Percentiles rank a stretch among this genome's conserved stretches.
phyloP scores from a whole-genome alignment of 2,888 invertebrate species.

The Drosophila sordidula region DNA sequence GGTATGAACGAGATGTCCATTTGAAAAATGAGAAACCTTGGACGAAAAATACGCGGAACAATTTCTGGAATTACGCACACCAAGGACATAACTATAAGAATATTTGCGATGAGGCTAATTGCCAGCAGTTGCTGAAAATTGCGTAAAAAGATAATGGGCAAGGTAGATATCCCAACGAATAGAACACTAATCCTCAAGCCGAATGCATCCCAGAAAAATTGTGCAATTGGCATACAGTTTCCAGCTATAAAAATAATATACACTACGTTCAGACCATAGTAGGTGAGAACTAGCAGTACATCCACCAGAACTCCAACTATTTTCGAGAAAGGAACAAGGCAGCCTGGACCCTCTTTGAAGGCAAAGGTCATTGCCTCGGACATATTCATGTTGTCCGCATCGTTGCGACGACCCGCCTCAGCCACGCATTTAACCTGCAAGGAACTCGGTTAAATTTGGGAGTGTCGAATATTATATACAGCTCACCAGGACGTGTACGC shows the following conservation, averaged over 20 bases:
- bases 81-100: background rate
- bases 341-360: slow-evolving; percentile 43
- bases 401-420: slow-evolving; percentile 24
- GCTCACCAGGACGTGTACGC: slow-evolving; percentile 56
- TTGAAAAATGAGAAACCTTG: background rate
- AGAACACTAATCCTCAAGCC: background rate
- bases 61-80: background rate
- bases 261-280: slow-evolving; percentile 97
- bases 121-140: background rate
- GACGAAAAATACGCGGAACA: background rate
- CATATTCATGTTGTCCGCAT: slow-evolving; percentile 43
- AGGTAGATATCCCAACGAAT: background rate
- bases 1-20: slow-evolving; percentile 85
- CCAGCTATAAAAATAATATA: slow-evolving; percentile 96
- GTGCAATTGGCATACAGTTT: slow-evolving; percentile 84
- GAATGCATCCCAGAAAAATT: background rate
- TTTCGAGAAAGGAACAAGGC: background rate
- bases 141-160: background rate
- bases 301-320: slow-evolving; percentile 86
- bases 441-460: background rate
- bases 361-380: slow-evolving; percentile 48
- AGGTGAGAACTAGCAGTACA: slow-evolving; percentile 91
- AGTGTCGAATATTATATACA: background rate
- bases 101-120: background rate
- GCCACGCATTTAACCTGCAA: slow-evolving; percentile 52